Percentiles rank a stretch among this genome's conserved stretches.
Conservation (phyloP, 2,113 vertebrate genomes). For the Actenoides lindsayi region DNA sequence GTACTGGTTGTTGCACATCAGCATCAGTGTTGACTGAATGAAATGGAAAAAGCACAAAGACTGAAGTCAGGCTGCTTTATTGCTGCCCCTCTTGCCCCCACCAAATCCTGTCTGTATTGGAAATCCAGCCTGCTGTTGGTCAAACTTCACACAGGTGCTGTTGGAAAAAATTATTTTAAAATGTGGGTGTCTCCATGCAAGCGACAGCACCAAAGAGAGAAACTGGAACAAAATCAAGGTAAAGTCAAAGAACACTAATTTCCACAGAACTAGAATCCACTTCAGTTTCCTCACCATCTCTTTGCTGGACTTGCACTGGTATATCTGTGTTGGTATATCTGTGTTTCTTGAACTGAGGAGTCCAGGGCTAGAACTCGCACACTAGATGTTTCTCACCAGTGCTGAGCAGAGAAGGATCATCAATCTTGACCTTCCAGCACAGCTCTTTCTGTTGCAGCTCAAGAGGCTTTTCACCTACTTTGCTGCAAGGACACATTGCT, state of each 20-base stretch:
- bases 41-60: neutral
- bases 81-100: neutral
- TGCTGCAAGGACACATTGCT: neutral
- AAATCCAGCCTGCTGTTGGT: conserved; percentile 12
- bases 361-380: neutral
- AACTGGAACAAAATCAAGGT: neutral
- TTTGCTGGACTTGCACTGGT: neutral
- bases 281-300: neutral
- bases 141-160: neutral
- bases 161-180: neutral
- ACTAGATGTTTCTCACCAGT: neutral
- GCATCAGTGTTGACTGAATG: neutral
- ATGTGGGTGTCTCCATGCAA: neutral
- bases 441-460: neutral
- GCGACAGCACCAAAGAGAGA: neutral
- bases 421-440: neutral
- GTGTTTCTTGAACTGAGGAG: neutral
- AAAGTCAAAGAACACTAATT: neutral
- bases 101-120: neutral
- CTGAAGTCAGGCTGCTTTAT: neutral
- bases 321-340: neutral
- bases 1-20: neutral
- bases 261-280: neutral
- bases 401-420: neutral
- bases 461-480: neutral